Percentiles rank a stretch among this genome's conserved stretches.
These are phyloP conservation scores for Phataginus tetradactyla DNA, from an alignment of 2,797 vertebrate species.

Conservation along the genomic window DNA sequence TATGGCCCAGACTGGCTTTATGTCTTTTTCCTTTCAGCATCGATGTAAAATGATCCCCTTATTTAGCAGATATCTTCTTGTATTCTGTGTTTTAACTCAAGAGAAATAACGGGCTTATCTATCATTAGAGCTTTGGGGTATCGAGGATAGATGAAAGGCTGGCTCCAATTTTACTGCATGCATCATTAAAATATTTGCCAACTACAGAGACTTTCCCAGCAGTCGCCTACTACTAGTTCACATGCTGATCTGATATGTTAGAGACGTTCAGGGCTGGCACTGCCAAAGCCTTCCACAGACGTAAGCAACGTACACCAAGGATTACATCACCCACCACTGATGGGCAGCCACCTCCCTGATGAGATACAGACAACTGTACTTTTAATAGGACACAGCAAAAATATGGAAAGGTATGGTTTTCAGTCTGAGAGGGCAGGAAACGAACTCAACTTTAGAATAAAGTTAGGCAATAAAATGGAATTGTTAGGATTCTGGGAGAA, in stretches of 20 bases:
- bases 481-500: neutral
- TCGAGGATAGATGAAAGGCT: conserved; percentile 53
- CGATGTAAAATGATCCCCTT: conserved; percentile 60
- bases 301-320: neutral
- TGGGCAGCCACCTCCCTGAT: neutral
- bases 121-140: conserved; percentile 53
- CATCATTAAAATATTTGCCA: conserved; percentile 61
- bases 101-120: conserved; percentile 73
- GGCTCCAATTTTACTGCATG: neutral
- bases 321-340: conserved; percentile 15
- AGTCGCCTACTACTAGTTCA: conserved; percentile 8
- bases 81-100: conserved; percentile 65
- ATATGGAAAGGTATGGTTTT: neutral
- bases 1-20: conserved; percentile 33
- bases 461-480: neutral
- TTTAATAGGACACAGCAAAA: neutral
- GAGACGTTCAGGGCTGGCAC: neutral
- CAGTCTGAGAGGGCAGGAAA: neutral
- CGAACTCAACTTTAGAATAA: neutral
- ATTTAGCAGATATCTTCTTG: conserved; percentile 56
- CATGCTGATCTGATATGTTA: conserved; percentile 39
- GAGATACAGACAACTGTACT: neutral
- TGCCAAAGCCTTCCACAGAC: neutral
- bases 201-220: conserved; percentile 49
- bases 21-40: conserved; percentile 56